Evolutionary conservation across 1,140 invertebrate genomes (phyloP).

Genomic region (Periplaneta americana): DNA sequence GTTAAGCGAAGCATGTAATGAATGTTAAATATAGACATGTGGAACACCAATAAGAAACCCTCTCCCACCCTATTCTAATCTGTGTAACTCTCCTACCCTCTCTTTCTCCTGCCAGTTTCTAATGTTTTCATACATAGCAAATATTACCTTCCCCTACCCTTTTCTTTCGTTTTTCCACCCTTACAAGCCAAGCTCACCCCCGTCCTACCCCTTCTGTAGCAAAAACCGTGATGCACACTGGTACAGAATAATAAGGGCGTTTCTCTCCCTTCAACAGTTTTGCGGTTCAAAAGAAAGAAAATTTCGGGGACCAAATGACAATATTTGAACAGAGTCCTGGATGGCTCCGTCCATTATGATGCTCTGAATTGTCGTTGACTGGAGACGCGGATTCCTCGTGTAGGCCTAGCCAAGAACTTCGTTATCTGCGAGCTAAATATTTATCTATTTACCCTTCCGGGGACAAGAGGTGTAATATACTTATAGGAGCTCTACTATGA

Average conservation of each 20-base stretch:
- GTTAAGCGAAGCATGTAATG: constrained; percentile 19
- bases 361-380: no score
- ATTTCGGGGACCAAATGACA: background rate
- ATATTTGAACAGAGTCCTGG: background rate
- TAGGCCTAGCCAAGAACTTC: background rate
- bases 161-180: background rate
- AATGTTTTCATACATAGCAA: background rate
- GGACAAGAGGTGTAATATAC: background rate
- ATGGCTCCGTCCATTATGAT: background rate
- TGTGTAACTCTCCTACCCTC: background rate
- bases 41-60: constrained; percentile 4
- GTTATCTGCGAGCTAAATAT: background rate
- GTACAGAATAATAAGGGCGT: background rate
- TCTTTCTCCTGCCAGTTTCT: background rate
- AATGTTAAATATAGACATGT: constrained; percentile 20
- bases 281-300: background rate
- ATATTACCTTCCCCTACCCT: background rate
- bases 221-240: background rate
- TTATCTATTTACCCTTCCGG: background rate
- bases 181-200: background rate
- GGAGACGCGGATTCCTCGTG: background rate
- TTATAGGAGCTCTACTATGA: no score
- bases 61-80: background rate
- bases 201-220: background rate
- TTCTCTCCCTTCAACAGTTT: background rate